A percentile compares a stretch with the other conserved stretches of the same genome.
Evolutionary conservation across 2,797 vertebrate species (phyloP).

Genomic region (Philypnodon macrostomus): DNA sequence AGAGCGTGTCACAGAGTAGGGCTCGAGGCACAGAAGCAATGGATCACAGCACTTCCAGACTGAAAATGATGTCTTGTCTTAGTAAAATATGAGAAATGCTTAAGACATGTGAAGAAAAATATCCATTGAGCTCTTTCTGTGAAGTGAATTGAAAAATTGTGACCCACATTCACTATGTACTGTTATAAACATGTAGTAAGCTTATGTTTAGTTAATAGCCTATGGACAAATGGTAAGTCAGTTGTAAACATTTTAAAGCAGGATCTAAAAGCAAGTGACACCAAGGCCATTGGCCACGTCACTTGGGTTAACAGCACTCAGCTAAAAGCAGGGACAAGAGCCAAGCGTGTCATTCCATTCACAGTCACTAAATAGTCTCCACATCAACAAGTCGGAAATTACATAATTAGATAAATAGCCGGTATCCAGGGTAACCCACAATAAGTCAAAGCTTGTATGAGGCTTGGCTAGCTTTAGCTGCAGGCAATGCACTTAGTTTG

Average conservation of each 20-base stretch:
- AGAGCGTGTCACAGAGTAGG: slow-evolving; percentile 40
- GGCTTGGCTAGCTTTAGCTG: slow-evolving; percentile 45
- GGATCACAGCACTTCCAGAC: slow-evolving; percentile 24
- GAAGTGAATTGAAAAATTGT: neutral
- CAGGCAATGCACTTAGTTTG: slow-evolving; percentile 40
- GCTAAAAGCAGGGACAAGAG: slow-evolving; percentile 28
- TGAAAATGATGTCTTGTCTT: neutral
- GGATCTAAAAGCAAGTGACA: slow-evolving; percentile 42
- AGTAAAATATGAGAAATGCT: too few species aligned
- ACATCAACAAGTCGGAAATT: slow-evolving; percentile 25
- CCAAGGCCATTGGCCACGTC: slow-evolving; percentile 38
- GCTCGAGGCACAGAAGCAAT: slow-evolving; percentile 8
- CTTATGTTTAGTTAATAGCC: neutral
- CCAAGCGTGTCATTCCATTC: slow-evolving; percentile 33
- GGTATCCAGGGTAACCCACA: slow-evolving; percentile 41
- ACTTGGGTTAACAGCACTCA: slow-evolving; percentile 15
- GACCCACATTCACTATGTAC: neutral
- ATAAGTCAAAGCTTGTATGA: slow-evolving; percentile 50
- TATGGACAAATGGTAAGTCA: neutral
- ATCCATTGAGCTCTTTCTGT: too few species aligned
- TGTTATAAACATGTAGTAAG: too few species aligned
- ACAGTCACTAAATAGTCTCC: slow-evolving; percentile 42
- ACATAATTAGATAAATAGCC: slow-evolving; percentile 56
- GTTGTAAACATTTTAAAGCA: slow-evolving; percentile 2
- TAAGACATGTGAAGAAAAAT: too few species aligned